A percentile compares a stretch with the other conserved stretches of the same genome.
Evolutionary conservation across 2,888 invertebrate genomes (phyloP).

Genomic region (Plebejus anna): DNA sequence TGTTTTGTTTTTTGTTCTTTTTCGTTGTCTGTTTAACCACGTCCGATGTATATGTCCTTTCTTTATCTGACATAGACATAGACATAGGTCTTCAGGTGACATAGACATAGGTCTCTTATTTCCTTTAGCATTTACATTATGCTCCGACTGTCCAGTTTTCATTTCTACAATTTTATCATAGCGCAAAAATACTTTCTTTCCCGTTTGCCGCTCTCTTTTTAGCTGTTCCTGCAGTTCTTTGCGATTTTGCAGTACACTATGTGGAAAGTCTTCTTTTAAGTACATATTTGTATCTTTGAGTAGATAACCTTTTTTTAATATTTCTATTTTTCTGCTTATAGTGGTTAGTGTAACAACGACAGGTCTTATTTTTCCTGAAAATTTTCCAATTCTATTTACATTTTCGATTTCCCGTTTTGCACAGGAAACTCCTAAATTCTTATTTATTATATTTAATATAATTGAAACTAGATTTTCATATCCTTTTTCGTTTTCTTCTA

Average conservation of each 20-base stretch:
- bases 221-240: slow-evolving; percentile 39
- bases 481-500: slow-evolving; percentile 36
- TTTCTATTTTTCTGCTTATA: slow-evolving; percentile 37
- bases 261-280: slow-evolving; percentile 39
- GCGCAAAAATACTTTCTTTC: slow-evolving; percentile 36
- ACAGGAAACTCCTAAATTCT: slow-evolving; percentile 33
- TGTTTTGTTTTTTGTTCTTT: not conserved
- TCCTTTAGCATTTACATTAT: not conserved
- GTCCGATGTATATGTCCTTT: not conserved
- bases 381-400: slow-evolving; percentile 33
- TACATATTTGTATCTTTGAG: slow-evolving; percentile 34
- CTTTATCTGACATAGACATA: not conserved
- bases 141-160: slow-evolving; percentile 31
- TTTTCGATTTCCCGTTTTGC: slow-evolving; percentile 36
- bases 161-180: slow-evolving; percentile 38
- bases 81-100: slow-evolving; percentile 35
- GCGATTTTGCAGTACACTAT: slow-evolving; percentile 38
- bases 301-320: slow-evolving; percentile 38
- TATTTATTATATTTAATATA: slow-evolving; percentile 35
- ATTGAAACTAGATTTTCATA: slow-evolving; percentile 33
- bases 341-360: slow-evolving; percentile 36
- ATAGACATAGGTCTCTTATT: slow-evolving; percentile 33
- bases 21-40: not conserved
- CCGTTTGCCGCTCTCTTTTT: slow-evolving; percentile 34
- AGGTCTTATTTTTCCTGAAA: slow-evolving; percentile 34